Evolutionary conservation across 2,797 vertebrate species (phyloP), one percentile per base, ranked within the genome.

Genomic region (Darevskia nairensis): DNA sequence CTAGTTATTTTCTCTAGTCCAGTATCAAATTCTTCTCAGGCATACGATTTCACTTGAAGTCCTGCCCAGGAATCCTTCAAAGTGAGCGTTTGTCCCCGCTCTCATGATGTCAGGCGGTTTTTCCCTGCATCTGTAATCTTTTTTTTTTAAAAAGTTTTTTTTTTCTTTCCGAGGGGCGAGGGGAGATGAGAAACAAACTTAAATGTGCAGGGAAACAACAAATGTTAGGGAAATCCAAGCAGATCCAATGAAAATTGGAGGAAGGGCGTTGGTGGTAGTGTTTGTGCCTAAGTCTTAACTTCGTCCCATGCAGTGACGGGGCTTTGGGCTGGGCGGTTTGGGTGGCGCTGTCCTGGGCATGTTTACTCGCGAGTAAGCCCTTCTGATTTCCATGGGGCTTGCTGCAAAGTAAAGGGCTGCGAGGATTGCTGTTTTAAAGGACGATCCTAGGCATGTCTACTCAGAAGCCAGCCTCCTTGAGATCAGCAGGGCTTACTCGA

Each of bases 31-130:
- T 97, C 96, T 97, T 96, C 95, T 94, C 96, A 95, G 96, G 97
- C 96, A 95, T 97, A 97, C 95, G 96, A 96, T 97, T 97, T 97
- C 96, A 97, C 96, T 97, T 97, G 97, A 97, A 97, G 97, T 96
- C 93, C 95, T 97, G 97, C 97, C 97, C 97, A 95, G 96, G 96
- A 96, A 95, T 96, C 96, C 96, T 97, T 97, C 96, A 97, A 97
- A 97, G 97, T 93, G 95, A 96, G 93, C 95, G 90, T 95, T 95
- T 92, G 95, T 96, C 96, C 41, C 96, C 86, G 86, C 96, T 97
- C 95, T 96, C 95, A 96, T 97, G 97, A 97, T 97, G 97, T 97
- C 95, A 97, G 96, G 94, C 96, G 96, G 96, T 96, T 97, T 96
- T 23, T 96, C 96, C 96, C 96, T 94, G 96, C 96, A 96, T 97